Conservation (phyloP, 2,113 vertebrate species). For the Eubucco bourcierii region DNA sequence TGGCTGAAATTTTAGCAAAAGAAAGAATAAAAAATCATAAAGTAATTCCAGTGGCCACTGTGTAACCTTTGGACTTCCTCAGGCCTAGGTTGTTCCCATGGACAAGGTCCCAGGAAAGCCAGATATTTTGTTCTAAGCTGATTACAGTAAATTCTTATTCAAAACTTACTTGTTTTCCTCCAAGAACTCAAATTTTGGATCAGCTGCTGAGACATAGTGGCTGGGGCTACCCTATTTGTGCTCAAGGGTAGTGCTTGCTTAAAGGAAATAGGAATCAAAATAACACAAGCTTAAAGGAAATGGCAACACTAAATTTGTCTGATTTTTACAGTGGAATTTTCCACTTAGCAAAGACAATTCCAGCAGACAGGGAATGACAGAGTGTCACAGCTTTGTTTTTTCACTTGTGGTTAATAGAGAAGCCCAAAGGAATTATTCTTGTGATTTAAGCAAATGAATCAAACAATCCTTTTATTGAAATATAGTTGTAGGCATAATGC, state of each 20-base stretch:
- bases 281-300: neutral
- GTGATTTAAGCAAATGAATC: constrained; percentile 17
- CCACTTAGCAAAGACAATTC: neutral
- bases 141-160: neutral
- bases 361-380: neutral
- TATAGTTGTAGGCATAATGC: neutral
- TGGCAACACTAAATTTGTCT: neutral
- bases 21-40: neutral
- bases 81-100: neutral
- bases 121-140: neutral
- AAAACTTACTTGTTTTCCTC: neutral
- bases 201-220: neutral
- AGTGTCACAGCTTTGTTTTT: neutral
- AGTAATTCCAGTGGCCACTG: neutral
- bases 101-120: neutral
- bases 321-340: neutral
- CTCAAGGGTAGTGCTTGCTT: neutral
- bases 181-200: neutral
- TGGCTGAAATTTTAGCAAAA: neutral
- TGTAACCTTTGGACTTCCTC: neutral
- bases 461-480: constrained; percentile 15
- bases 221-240: neutral
- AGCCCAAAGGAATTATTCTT: constrained; percentile 20
- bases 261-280: neutral
- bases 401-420: neutral